Evolutionary conservation across 2,888 invertebrate species (phyloP).

Genomic region (Nesidiocoris tenuis): DNA sequence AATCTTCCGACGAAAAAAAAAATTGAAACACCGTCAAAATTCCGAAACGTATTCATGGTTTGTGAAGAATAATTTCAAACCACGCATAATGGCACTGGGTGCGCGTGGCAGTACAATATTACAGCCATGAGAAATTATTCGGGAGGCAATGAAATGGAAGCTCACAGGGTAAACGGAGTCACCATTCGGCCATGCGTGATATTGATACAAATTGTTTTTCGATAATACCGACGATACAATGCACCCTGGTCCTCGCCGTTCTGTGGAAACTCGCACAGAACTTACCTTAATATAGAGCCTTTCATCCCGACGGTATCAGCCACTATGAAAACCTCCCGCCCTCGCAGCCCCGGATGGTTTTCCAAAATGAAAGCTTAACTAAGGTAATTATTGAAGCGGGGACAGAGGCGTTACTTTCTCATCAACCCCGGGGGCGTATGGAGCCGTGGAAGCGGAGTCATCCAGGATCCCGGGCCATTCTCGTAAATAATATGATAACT

Average conservation of each 20-base stretch:
- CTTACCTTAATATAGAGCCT: not conserved
- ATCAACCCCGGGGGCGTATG: not conserved
- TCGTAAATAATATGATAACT: constrained; percentile 14
- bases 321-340: not conserved
- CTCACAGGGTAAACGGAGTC: too few species aligned
- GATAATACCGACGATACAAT: constrained; percentile 15
- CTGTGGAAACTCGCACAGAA: not conserved
- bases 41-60: too few species aligned
- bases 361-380: constrained; percentile 6
- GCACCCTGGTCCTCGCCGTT: constrained; percentile 3
- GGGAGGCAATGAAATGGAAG: not conserved
- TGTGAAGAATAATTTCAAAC: too few species aligned
- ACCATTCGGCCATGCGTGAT: constrained; percentile 4
- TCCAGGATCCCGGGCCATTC: not conserved
- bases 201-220: constrained; percentile 40
- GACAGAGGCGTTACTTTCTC: constrained; percentile 21
- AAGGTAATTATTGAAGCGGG: constrained; percentile 34
- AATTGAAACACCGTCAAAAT: too few species aligned
- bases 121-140: not conserved
- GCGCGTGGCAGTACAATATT: too few species aligned
- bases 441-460: too few species aligned
- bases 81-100: too few species aligned
- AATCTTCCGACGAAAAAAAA: too few species aligned
- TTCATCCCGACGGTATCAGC: constrained; percentile 1
- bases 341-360: not conserved